A percentile compares a stretch with the other conserved stretches of the same genome.
These are phyloP conservation scores for Diadumene lineata DNA, from an alignment of 92 coral and sea anemone species.

Conservation along the genomic window DNA sequence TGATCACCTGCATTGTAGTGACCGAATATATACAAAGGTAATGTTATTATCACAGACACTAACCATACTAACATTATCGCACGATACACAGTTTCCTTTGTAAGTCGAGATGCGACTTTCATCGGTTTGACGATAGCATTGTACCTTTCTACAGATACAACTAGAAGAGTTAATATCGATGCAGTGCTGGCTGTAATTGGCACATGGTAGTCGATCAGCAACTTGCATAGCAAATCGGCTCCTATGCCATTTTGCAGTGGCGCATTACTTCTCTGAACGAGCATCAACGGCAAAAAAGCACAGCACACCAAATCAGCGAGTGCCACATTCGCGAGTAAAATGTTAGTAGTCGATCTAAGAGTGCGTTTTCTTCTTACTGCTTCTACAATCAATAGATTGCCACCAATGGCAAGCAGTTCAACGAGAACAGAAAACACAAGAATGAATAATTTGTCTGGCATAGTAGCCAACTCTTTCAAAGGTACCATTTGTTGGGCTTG, in stretches of 20 bases:
- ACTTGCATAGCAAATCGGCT: conserved; percentile 57
- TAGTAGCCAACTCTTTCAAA: no score
- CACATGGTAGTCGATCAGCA: conserved; percentile 59
- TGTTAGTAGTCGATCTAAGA: conserved; percentile 55
- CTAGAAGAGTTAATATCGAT: conserved; percentile 48
- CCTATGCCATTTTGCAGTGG: conserved; percentile 46
- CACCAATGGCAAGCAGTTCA: no score
- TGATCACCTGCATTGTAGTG: no score
- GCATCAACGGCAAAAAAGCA: conserved; percentile 23
- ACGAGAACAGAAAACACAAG: no score
- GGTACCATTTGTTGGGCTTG: no score
- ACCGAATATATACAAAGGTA: no score
- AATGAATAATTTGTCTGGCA: no score
- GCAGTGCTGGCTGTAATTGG: conserved; percentile 46
- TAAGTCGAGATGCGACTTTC: conserved; percentile 24
- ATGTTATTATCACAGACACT: no score
- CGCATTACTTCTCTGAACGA: neutral
- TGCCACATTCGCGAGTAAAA: conserved; percentile 54
- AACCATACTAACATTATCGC: no score
- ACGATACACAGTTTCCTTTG: no score
- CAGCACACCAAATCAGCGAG: conserved; percentile 38
- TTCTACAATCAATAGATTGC: conserved; percentile 17
- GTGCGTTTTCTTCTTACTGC: conserved; percentile 45
- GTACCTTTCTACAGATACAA: conserved; percentile 62
- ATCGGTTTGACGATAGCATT: conserved; percentile 67